Percentiles rank a stretch among this genome's conserved stretches.
Conservation (phyloP, 2,888 invertebrate genomes). For the Ichneumoninae sp. region DNA sequence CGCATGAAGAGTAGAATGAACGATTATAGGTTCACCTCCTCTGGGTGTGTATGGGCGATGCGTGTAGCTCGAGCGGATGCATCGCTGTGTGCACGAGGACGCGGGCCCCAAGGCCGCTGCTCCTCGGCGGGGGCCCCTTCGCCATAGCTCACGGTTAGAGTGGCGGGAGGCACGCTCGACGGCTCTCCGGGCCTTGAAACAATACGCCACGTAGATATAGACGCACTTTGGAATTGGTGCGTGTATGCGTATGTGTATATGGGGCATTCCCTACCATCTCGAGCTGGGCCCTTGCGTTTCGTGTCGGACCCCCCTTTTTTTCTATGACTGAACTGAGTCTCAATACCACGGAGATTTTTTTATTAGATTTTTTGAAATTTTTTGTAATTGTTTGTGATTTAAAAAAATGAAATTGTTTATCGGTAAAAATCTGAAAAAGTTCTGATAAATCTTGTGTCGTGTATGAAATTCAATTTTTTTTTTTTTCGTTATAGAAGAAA, state of each 20-base stretch:
- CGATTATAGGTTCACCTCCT: conserved; percentile 54
- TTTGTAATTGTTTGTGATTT: too few species aligned
- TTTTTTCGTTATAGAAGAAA: too few species aligned
- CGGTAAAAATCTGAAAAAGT: too few species aligned
- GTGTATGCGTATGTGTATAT: neutral
- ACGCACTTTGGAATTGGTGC: neutral
- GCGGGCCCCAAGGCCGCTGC: conserved; percentile 63
- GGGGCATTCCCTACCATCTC: neutral
- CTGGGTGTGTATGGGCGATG: neutral
- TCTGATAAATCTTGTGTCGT: too few species aligned
- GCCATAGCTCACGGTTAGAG: conserved; percentile 35
- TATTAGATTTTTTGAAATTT: too few species aligned
- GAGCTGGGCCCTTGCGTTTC: too few species aligned
- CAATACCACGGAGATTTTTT: too few species aligned
- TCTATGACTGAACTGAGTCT: too few species aligned
- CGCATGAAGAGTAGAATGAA: conserved; percentile 49
- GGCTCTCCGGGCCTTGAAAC: conserved; percentile 49
- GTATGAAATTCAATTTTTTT: too few species aligned
- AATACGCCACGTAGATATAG: conserved; percentile 47
- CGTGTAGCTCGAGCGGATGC: neutral
- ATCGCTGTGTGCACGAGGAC: conserved; percentile 58
- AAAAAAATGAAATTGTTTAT: too few species aligned
- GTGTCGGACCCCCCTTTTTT: too few species aligned
- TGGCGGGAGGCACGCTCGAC: conserved; percentile 33
- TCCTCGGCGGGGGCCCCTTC: conserved; percentile 38